phyloP scores from a whole-genome alignment of 2,888 invertebrate species.

The Heptascelio sp. region DNA sequence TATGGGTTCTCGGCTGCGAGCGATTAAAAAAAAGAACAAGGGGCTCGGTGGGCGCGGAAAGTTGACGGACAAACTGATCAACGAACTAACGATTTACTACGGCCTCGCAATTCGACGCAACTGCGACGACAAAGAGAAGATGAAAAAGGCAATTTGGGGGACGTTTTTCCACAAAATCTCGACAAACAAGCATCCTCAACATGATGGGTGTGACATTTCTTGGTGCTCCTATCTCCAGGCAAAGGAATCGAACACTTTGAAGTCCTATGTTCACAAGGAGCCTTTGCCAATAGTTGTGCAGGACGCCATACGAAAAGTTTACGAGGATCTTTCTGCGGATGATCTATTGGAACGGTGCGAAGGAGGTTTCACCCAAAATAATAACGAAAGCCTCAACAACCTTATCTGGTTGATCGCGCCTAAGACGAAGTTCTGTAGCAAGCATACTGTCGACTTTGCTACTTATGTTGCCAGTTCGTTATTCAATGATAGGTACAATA shows the following conservation, averaged over 20 bases:
- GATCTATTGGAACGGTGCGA: constrained; percentile 57
- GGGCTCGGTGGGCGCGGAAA: constrained; percentile 51
- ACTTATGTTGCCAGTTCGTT: background rate
- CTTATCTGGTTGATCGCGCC: constrained; percentile 61
- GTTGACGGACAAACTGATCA: constrained; percentile 44
- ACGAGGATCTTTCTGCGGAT: constrained; percentile 54
- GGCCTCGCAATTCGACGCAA: constrained; percentile 53
- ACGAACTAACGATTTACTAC: constrained; percentile 54
- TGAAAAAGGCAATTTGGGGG: constrained; percentile 2
- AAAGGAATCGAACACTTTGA: constrained; percentile 4
- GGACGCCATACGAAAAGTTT: constrained; percentile 53
- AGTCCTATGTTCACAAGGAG: constrained; percentile 6
- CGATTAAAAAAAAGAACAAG: constrained; percentile 41
- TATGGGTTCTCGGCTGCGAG: constrained; percentile 36
- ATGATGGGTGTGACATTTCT: constrained; percentile 33
- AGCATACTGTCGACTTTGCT: constrained; percentile 25
- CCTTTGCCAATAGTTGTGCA: constrained; percentile 31
- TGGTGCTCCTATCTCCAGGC: constrained; percentile 49
- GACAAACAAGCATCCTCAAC: background rate
- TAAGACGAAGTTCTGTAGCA: constrained; percentile 61
- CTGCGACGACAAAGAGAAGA: constrained; percentile 36
- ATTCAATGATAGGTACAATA: constrained; percentile 43
- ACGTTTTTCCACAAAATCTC: constrained; percentile 2
- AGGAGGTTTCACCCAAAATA: constrained; percentile 65
- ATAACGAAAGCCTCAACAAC: constrained; percentile 43